phyloP scores from a whole-genome alignment of 2,888 invertebrate species.

The Beris chalybata region DNA sequence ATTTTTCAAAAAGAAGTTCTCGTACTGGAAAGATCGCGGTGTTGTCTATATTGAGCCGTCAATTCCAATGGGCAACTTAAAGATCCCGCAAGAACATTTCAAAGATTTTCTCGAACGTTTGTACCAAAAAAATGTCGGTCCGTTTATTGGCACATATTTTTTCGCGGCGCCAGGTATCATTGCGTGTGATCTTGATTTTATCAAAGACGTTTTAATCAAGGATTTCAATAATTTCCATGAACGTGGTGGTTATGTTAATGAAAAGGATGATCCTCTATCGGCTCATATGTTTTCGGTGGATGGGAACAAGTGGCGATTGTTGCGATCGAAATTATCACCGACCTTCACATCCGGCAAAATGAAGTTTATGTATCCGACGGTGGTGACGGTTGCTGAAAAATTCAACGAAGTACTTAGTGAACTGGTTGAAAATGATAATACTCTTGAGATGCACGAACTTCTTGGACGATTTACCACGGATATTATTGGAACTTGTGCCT shows the following conservation, averaged over 20 bases:
- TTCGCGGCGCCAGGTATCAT: slow-evolving; percentile 34
- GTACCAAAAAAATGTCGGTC: slow-evolving; percentile 38
- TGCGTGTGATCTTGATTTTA: slow-evolving; percentile 42
- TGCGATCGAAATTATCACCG: slow-evolving; percentile 52
- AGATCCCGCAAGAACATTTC: slow-evolving; percentile 33
- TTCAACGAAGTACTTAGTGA: slow-evolving; percentile 40
- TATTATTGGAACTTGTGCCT: slow-evolving; percentile 53
- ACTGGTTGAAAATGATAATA: slow-evolving; percentile 25
- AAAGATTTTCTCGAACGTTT: slow-evolving; percentile 34
- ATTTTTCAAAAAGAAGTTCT: slow-evolving; percentile 7
- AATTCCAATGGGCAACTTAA: slow-evolving; percentile 46
- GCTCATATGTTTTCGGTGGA: slow-evolving; percentile 45
- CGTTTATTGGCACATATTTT: slow-evolving; percentile 36
- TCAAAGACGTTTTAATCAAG: slow-evolving; percentile 45
- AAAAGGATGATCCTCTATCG: slow-evolving; percentile 45
- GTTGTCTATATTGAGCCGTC: slow-evolving; percentile 39
- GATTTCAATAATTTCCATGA: slow-evolving; percentile 48
- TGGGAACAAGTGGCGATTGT: slow-evolving; percentile 52
- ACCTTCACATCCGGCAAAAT: slow-evolving; percentile 56
- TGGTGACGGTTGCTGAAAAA: slow-evolving; percentile 43
- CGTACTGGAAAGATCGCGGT: slow-evolving; percentile 44
- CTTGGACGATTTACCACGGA: slow-evolving; percentile 54
- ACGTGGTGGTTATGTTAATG: slow-evolving; percentile 44
- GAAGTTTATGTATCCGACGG: slow-evolving; percentile 50
- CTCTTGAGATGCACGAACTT: slow-evolving; percentile 51